phyloP scores from a whole-genome alignment of 2,888 invertebrate genomes.

The Pyrocoelia pectoralis region DNA sequence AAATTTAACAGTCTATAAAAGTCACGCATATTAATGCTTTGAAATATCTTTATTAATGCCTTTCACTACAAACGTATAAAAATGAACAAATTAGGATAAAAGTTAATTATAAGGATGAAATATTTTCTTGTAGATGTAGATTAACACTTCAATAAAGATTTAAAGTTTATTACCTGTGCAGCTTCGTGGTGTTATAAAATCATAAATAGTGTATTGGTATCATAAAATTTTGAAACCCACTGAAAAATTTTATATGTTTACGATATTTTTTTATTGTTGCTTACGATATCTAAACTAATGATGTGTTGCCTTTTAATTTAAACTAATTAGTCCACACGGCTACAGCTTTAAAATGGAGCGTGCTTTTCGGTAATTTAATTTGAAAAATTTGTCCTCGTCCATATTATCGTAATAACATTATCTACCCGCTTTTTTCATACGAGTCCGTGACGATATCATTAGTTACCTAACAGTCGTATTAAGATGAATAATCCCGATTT shows the following conservation, averaged over 20 bases:
- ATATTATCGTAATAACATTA: too few species aligned
- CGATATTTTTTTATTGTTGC: neutral
- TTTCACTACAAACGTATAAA: neutral
- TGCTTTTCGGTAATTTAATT: too few species aligned
- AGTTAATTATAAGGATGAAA: neutral
- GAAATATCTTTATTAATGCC: too few species aligned
- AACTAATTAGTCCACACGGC: too few species aligned
- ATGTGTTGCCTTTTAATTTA: neutral
- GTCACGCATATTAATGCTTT: too few species aligned
- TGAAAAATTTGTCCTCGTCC: too few species aligned
- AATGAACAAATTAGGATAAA: slow-evolving; percentile 1
- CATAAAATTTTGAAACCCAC: slow-evolving; percentile 1
- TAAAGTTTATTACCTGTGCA: neutral
- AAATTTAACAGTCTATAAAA: too few species aligned
- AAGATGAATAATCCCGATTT: too few species aligned
- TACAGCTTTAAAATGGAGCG: too few species aligned
- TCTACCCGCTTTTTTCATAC: too few species aligned
- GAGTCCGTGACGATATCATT: too few species aligned
- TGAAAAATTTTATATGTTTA: neutral
- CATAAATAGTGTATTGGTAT: slow-evolving; percentile 1
- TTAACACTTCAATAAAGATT: slow-evolving; percentile 1
- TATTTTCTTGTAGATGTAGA: slow-evolving; percentile 1
- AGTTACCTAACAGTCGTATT: too few species aligned
- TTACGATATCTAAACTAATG: neutral
- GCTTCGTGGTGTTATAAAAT: neutral